Evolutionary conservation across 2,797 vertebrate genomes (phyloP).

Genomic region (Hirundo rustica): DNA sequence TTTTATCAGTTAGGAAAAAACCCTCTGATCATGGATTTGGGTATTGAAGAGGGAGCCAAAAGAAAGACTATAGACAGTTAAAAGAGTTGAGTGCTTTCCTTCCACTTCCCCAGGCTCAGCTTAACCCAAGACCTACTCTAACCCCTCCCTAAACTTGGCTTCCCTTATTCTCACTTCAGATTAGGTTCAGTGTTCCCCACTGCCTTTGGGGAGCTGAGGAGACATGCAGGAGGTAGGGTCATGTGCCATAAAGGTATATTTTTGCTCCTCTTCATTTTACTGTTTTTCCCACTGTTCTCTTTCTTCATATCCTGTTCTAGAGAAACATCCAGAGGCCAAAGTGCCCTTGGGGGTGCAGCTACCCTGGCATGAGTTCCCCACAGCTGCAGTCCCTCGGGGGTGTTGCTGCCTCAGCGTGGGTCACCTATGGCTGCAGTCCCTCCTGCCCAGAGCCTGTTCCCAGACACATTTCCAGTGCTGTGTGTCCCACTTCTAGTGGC

Average conservation of each 20-base stretch:
- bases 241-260: not conserved
- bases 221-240: not conserved
- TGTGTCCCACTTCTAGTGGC: rapidly evolving
- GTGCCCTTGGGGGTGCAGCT: not conserved
- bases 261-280: not conserved
- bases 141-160: not conserved
- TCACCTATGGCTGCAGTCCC: not conserved
- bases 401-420: not conserved
- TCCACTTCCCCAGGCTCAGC: not conserved
- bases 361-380: not conserved
- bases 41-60: not conserved
- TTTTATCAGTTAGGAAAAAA: not conserved
- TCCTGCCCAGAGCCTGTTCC: rapidly evolving
- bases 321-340: not conserved
- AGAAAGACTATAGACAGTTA: not conserved
- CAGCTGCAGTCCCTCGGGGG: not conserved
- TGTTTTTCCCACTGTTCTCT: not conserved
- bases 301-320: not conserved
- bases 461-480: rapidly evolving
- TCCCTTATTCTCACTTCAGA: not conserved
- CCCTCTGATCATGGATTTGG: not conserved
- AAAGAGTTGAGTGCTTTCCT: not conserved
- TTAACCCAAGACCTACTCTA: not conserved
- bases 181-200: not conserved
- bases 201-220: not conserved